Evolutionary conservation across 2,797 vertebrate species (phyloP), one percentile per base, ranked within the genome.

Genomic region (Channa striata): DNA sequence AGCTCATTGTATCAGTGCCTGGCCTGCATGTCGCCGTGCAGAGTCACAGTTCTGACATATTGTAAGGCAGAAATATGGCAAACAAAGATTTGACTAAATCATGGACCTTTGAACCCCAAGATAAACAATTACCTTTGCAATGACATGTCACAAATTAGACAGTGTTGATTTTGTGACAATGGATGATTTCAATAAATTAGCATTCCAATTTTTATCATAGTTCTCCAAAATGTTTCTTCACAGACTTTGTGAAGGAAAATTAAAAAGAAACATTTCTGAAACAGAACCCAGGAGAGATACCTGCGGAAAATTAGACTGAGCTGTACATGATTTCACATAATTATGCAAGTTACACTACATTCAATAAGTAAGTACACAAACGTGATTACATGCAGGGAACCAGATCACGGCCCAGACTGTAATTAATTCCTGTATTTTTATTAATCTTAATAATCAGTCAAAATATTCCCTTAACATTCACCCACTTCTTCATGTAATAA

Each of bases 1-100:
- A 72, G 76, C 56, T 66, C 59, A 73, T 66, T 34, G 25, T 78
- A 78, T 81, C 66, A 64, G 63, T 53, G 57, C 7, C 42, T 63
- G 54, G 42, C 34, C 52, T 63, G 43, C 20, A 37, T 49, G 52
- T n/a, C 16, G 21, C 14, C 46, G 34, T 56, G 33, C 39, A 58
- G 21, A 60, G 44, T 72, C 71, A 30, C 23, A 54, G 75, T 81
- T 33, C 64, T 47, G 34, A 61, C 20, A 47, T 36, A 37, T 61
- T 49, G 46, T 44, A 43, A 57, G 23, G 58, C 47, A 73, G 51
- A 30, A 64, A 49, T 75, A 53, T 74, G 42, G 34, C 36, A 58
- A 82, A 75, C 58, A 77, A 67, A 51, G 25, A 12, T 11, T 25
- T 57, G 62, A 60, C 30, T 59, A 36, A 66, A 9, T 50, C 20